Conservation (phyloP, 2,113 vertebrate species). For the Grallaria varia region DNA sequence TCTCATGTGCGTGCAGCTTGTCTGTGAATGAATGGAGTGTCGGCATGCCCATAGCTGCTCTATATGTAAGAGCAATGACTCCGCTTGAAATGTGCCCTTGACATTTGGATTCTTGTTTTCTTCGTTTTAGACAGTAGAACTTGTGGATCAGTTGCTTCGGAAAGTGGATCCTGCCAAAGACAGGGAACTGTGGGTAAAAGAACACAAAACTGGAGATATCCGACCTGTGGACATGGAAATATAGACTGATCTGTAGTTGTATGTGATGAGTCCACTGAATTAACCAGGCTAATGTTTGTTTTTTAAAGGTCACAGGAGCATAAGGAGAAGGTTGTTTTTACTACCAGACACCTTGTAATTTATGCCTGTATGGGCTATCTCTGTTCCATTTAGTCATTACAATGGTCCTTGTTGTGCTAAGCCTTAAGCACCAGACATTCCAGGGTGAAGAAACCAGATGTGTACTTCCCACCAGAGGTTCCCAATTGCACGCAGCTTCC, state of each 20-base stretch:
- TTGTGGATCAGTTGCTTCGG: constrained; percentile 94
- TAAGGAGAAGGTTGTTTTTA: constrained; percentile 12
- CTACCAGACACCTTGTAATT: constrained; percentile 62
- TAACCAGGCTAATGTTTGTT: constrained; percentile 29
- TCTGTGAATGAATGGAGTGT: background rate
- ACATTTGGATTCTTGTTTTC: constrained; percentile 37
- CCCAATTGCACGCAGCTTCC: constrained; percentile 36
- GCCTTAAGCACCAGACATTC: constrained; percentile 70
- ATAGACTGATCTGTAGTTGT: constrained; percentile 64
- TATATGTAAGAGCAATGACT: background rate
- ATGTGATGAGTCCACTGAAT: constrained; percentile 14
- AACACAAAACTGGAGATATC: constrained; percentile 93
- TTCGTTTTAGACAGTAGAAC: constrained; percentile 89
- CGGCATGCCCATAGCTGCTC: background rate
- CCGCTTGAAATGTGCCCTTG: background rate
- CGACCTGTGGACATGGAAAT: constrained; percentile 95
- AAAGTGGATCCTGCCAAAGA: constrained; percentile 92
- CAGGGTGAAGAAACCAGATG: constrained; percentile 52
- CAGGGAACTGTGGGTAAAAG: constrained; percentile 94
- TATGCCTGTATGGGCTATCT: constrained; percentile 51
- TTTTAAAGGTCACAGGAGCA: constrained; percentile 19
- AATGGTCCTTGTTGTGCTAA: constrained; percentile 63
- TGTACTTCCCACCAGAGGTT: constrained; percentile 53
- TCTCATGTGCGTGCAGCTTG: rapidly evolving
- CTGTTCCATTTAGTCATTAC: constrained; percentile 59